Evolutionary conservation across 2,797 vertebrate species (phyloP).

Genomic region (Artibeus lituratus): DNA sequence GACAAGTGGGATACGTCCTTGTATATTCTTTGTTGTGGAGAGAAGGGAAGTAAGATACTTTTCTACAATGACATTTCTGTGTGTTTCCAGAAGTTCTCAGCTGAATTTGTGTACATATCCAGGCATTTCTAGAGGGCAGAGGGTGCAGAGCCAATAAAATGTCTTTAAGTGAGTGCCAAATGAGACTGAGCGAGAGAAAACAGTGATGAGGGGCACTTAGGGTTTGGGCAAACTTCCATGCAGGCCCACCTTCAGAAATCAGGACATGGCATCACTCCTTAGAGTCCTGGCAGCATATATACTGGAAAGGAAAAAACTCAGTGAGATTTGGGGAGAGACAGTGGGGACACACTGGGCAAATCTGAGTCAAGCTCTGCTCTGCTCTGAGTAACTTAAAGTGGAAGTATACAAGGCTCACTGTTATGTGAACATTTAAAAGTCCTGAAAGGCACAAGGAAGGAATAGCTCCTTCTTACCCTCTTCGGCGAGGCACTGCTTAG

Average conservation of each 20-base stretch:
- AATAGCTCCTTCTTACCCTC: not conserved
- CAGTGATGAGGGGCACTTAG: not conserved
- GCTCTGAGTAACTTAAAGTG: not conserved
- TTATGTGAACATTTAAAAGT: not conserved
- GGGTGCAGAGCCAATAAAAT: not conserved
- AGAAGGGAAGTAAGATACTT: not conserved
- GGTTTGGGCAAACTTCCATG: not conserved
- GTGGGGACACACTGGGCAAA: not conserved
- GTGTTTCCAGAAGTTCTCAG: not conserved
- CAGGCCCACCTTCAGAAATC: not conserved
- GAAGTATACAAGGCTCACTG: not conserved
- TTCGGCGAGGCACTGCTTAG: not conserved
- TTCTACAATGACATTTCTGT: not conserved
- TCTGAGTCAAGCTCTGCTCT: not conserved
- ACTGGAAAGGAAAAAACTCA: not conserved
- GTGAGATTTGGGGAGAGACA: not conserved
- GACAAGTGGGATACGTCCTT: not conserved
- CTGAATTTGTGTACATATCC: not conserved
- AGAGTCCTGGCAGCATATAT: not conserved
- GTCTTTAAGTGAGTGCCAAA: not conserved
- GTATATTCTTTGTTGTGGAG: not conserved
- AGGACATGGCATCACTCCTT: not conserved
- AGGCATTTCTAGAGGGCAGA: constrained; percentile 1
- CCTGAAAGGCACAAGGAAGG: not conserved
- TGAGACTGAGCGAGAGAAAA: not conserved